Percentiles rank a stretch among this genome's conserved stretches.
Conservation (phyloP, 2,888 invertebrate species). For the Oscheius sp. region DNA sequence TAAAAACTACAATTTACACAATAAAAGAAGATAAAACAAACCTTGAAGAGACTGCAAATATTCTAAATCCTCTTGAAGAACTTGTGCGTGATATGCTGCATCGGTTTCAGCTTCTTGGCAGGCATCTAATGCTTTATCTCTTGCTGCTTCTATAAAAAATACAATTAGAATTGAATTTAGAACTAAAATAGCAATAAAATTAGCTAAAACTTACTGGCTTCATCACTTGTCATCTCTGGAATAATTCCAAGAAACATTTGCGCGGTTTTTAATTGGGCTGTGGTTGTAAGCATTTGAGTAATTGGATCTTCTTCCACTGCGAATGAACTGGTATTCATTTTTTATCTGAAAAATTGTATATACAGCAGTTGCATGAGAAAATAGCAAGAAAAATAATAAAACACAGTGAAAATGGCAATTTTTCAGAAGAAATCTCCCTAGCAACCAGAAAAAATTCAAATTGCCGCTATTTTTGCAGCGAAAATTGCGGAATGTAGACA, state of each 20-base stretch:
- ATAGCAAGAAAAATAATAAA: neutral
- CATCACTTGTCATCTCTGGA: neutral
- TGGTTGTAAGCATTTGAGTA: neutral
- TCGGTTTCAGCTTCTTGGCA: neutral
- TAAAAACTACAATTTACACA: neutral
- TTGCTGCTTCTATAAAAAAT: neutral
- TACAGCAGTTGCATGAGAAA: neutral
- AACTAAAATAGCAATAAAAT: neutral
- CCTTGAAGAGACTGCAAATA: neutral
- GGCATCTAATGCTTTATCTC: neutral
- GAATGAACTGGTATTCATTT: neutral
- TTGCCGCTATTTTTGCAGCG: too few relatives aligned
- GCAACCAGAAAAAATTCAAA: too few relatives aligned
- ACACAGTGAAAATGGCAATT: neutral
- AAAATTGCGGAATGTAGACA: too few relatives aligned
- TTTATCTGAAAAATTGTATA: neutral
- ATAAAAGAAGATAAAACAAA: neutral
- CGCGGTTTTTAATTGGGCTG: neutral
- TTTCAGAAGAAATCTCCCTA: too few relatives aligned
- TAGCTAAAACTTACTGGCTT: slow-evolving; percentile 3
- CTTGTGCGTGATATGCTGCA: neutral
- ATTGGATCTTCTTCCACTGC: too few relatives aligned
- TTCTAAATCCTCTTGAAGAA: neutral
- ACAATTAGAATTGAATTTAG: neutral
- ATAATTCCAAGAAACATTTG: neutral